phyloP scores from a whole-genome alignment of 2,888 invertebrate genomes.

The Caenorhabditis sp. region DNA sequence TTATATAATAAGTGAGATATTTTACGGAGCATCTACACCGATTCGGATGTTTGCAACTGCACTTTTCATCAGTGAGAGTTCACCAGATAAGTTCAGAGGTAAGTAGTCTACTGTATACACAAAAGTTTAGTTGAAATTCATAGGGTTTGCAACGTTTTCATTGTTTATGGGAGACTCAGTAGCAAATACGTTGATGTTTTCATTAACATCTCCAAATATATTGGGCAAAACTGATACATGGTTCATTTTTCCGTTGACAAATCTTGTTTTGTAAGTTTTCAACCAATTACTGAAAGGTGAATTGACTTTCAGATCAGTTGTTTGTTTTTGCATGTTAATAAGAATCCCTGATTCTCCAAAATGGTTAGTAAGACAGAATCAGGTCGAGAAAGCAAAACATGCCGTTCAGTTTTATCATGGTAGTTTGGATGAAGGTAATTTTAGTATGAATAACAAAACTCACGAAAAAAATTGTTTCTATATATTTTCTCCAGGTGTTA shows the following conservation, averaged over 20 bases:
- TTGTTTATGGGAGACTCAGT: constrained; percentile 27
- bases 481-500: not conserved
- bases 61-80: too few relatives aligned
- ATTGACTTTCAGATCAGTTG: constrained; percentile 26
- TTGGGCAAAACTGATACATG: constrained; percentile 25
- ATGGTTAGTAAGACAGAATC: constrained; percentile 40
- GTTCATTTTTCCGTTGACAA: constrained; percentile 24
- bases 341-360: constrained; percentile 46
- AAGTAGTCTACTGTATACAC: not conserved
- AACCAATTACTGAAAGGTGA: not conserved
- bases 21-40: too few relatives aligned
- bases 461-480: not conserved
- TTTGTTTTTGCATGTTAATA: constrained; percentile 16
- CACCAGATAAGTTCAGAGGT: too few relatives aligned
- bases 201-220: constrained; percentile 17
- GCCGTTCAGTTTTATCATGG: constrained; percentile 39
- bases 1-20: too few relatives aligned
- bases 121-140: not conserved
- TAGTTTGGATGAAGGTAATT: not conserved
- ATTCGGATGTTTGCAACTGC: too few relatives aligned
- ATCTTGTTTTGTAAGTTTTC: constrained; percentile 11
- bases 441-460: too few relatives aligned
- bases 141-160: constrained; percentile 9
- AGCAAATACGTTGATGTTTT: constrained; percentile 26
- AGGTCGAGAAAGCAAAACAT: constrained; percentile 29